Evolutionary conservation across 1,140 invertebrate species (phyloP).

Genomic region (Caenorhabditis briggsae): DNA sequence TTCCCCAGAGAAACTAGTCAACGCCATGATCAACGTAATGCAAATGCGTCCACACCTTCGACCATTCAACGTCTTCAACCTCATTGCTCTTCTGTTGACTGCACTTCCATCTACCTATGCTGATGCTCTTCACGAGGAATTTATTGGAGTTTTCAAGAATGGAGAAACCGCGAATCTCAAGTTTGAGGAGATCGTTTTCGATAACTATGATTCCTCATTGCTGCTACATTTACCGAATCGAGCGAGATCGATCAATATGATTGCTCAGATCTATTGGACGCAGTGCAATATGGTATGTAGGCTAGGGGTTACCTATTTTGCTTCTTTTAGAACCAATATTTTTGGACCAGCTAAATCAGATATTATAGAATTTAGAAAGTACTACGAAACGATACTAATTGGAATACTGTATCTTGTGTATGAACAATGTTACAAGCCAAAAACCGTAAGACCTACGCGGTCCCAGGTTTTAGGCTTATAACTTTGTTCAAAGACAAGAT

Average conservation of each 20-base stretch:
- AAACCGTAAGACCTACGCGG: no score
- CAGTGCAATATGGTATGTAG: conserved; percentile 55
- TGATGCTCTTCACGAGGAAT: conserved; percentile 5
- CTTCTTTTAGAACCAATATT: no score
- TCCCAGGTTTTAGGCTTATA: no score
- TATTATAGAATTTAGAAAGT: no score
- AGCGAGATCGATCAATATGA: conserved; percentile 51
- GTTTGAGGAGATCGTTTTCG: conserved; percentile 61
- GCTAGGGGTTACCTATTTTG: no score
- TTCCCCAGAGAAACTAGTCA: background rate
- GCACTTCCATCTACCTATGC: conserved; percentile 60
- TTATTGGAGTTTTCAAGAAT: conserved; percentile 40
- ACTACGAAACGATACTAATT: no score
- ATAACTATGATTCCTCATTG: conserved; percentile 59
- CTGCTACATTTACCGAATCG: conserved; percentile 60
- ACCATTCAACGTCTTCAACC: conserved; percentile 61
- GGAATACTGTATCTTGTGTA: no score
- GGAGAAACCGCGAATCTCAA: background rate
- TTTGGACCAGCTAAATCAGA: no score
- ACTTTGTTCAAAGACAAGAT: no score
- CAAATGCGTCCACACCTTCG: conserved; percentile 26
- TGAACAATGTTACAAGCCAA: no score
- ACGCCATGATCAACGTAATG: conserved; percentile 54
- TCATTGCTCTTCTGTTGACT: conserved; percentile 56
- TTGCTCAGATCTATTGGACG: conserved; percentile 57